Conservation (phyloP, 1,140 invertebrate genomes). For the Chionoecetes opilio region DNA sequence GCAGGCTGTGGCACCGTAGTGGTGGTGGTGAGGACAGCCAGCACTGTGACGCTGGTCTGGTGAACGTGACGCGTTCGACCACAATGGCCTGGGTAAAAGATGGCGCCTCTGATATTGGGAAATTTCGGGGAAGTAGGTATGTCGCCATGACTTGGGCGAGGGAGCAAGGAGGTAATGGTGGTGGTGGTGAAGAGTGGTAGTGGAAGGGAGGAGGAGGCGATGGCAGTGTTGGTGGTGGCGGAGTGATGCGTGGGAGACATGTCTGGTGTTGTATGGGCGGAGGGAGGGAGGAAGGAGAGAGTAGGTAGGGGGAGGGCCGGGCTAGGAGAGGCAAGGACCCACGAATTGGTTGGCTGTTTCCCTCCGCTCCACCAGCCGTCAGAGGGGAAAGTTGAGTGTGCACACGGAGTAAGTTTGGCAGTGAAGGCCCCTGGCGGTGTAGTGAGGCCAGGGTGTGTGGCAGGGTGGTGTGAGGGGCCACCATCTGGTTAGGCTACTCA, state of each 20-base stretch:
- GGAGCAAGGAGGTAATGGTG: neutral
- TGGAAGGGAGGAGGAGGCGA: neutral
- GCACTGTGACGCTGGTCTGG: neutral
- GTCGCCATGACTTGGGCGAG: neutral
- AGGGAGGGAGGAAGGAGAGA: neutral
- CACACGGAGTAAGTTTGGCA: neutral
- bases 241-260: slow-evolving; percentile 28
- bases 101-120: slow-evolving; percentile 61
- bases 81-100: slow-evolving; percentile 60
- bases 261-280: slow-evolving; percentile 10
- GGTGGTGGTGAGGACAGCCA: neutral
- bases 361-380: neutral
- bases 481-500: slow-evolving; percentile 71
- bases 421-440: neutral
- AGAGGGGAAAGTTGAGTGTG: neutral
- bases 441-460: neutral
- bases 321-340: neutral
- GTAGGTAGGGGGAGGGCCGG: neutral
- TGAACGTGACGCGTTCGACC: neutral
- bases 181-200: neutral
- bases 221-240: neutral
- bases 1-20: no score
- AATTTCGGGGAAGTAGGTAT: neutral
- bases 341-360: neutral
- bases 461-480: neutral